Conservation (phyloP, 2,113 vertebrate species). For the Heloderma charlesbogerti region DNA sequence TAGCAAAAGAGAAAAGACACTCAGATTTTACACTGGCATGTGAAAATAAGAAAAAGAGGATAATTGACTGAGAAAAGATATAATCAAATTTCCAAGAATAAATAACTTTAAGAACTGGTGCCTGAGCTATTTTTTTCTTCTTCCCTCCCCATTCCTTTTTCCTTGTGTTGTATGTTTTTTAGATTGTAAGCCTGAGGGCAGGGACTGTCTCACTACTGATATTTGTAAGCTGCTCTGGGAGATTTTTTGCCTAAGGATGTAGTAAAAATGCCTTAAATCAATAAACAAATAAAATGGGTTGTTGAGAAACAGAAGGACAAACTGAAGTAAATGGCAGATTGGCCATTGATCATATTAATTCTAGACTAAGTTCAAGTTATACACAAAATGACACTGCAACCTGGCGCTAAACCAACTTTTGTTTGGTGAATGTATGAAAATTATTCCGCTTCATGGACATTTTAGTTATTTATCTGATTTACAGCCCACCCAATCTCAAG, state of each 20-base stretch:
- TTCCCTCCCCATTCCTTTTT: background rate
- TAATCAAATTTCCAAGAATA: background rate
- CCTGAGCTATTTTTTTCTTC: background rate
- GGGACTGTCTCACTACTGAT: background rate
- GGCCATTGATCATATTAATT: no score
- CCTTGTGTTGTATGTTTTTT: background rate
- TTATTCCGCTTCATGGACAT: background rate
- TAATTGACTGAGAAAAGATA: background rate
- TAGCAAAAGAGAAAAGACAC: background rate
- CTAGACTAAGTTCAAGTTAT: background rate
- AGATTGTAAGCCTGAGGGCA: background rate
- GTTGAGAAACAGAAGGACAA: background rate
- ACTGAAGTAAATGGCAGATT: background rate
- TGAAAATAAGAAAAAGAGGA: conserved; percentile 9
- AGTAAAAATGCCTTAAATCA: background rate
- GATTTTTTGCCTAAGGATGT: background rate
- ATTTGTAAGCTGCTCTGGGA: background rate
- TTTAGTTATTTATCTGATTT: background rate
- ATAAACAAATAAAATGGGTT: background rate
- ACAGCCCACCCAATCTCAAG: background rate
- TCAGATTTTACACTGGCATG: conserved; percentile 1
- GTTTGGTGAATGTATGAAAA: background rate
- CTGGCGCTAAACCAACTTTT: background rate
- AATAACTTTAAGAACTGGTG: background rate
- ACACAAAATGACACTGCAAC: background rate